A percentile compares a stretch with the other conserved stretches of the same genome.
These are phyloP conservation scores for Phortica okadai DNA, from an alignment of 2,888 invertebrate species.

Conservation along the genomic window DNA sequence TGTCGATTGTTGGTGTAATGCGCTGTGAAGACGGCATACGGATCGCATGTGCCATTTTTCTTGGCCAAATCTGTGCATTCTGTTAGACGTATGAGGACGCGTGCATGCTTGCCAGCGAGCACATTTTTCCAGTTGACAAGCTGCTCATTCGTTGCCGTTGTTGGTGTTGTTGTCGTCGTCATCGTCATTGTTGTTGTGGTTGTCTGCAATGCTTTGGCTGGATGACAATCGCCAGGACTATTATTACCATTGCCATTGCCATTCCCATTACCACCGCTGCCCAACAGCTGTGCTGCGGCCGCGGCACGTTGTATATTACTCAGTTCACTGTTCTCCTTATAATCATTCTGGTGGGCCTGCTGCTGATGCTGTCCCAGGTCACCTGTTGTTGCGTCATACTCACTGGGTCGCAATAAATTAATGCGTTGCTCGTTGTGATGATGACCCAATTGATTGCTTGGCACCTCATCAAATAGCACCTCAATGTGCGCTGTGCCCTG, in stretches of 20 bases:
- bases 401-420: slow-evolving; percentile 55
- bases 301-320: slow-evolving; percentile 68
- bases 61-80: slow-evolving; percentile 93
- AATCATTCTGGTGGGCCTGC: slow-evolving; percentile 72
- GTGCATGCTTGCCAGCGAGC: slow-evolving; percentile 59
- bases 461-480: slow-evolving; percentile 77
- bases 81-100: slow-evolving; percentile 82
- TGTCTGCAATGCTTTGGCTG: slow-evolving; percentile 17
- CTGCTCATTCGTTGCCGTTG: slow-evolving; percentile 56
- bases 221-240: slow-evolving; percentile 29
- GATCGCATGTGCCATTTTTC: slow-evolving; percentile 94
- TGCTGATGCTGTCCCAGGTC: slow-evolving; percentile 46
- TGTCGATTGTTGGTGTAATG: slow-evolving; percentile 88
- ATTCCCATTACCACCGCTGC: slow-evolving; percentile 16
- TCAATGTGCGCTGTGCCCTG: slow-evolving; percentile 93
- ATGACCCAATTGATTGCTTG: slow-evolving; percentile 36
- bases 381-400: slow-evolving; percentile 51
- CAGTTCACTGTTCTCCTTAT: slow-evolving; percentile 75
- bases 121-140: slow-evolving; percentile 62
- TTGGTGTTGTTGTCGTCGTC: slow-evolving; percentile 29
- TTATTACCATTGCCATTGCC: background rate
- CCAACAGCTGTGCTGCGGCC: slow-evolving; percentile 36
- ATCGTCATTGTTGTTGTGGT: background rate
- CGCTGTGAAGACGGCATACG: slow-evolving; percentile 89
- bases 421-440: slow-evolving; percentile 56